Conservation (phyloP, 2,888 invertebrate genomes). For the Cantharis rustica region DNA sequence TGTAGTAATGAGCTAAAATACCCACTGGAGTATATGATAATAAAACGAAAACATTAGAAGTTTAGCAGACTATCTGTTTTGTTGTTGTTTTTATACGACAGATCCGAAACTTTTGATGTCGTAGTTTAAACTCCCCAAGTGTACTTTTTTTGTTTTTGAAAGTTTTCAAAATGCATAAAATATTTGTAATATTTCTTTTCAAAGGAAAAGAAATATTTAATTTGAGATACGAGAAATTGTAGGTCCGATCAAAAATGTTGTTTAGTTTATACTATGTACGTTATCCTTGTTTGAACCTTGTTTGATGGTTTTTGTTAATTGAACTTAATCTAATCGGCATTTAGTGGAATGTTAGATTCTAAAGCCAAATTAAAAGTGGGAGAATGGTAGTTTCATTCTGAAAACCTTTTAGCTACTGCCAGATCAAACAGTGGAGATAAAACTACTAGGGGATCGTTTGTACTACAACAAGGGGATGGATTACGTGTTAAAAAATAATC, state of each 20-base stretch:
- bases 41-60: neutral
- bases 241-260: neutral
- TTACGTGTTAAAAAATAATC: neutral
- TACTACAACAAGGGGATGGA: neutral
- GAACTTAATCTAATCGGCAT: neutral
- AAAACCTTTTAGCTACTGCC: neutral
- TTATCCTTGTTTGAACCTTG: neutral
- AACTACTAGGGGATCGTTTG: neutral
- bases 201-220: neutral
- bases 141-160: neutral
- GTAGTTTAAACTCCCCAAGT: neutral
- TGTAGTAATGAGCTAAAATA: neutral
- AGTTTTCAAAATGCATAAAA: neutral
- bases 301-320: neutral
- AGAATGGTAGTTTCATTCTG: neutral
- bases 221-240: neutral
- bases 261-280: neutral
- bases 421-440: neutral
- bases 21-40: neutral
- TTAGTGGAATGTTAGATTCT: neutral
- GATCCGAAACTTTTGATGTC: neutral
- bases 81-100: neutral
- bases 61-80: neutral
- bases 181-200: neutral
- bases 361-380: neutral